Evolutionary conservation across 2,888 invertebrate genomes (phyloP), one percentile per base, ranked within the genome.

Genomic region (Caenorhabditis virilis): DNA sequence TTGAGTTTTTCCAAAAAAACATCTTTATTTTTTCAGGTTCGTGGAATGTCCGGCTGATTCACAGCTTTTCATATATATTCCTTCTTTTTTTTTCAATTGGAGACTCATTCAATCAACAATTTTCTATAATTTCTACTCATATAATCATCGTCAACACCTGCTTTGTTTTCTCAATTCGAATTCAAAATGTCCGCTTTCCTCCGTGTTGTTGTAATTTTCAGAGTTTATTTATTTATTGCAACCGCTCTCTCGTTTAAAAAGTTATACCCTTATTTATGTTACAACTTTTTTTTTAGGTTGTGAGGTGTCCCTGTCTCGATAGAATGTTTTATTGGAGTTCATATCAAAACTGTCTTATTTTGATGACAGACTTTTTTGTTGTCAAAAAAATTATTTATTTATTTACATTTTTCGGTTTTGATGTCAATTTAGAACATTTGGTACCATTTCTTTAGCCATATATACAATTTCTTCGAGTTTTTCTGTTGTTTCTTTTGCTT

Each of bases 31-130:
- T 50, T 49, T 3, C 50, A 50, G 50, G 65, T 65, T 9, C 65
- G 65, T 13, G 65, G 65, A 60, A 65, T 65, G 65, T 42, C 47
- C n/a, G 65, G 65, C 25, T 65, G 15, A 39, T n/a, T n/a, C n/a
- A n/a, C n/a, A n/a, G n/a, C n/a, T n/a, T n/a, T n/a, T n/a, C n/a
- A n/a, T n/a, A n/a, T n/a, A n/a, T n/a, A n/a, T n/a, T n/a, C n/a
- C n/a, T n/a, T n/a, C n/a, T n/a, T n/a, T n/a, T n/a, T n/a, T n/a
- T n/a, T n/a, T n/a, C n/a, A n/a, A n/a, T n/a, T n/a, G n/a, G n/a
- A n/a, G n/a, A n/a, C n/a, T n/a, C n/a, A n/a, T n/a, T n/a, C n/a
- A n/a, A n/a, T n/a, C n/a, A n/a, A n/a, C n/a, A n/a, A n/a, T n/a
- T n/a, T n/a, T n/a, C n/a, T n/a, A n/a, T n/a, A n/a, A n/a, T n/a